Evolutionary conservation across 2,888 invertebrate genomes (phyloP), one percentile per base, ranked within the genome.

Genomic region (Hypsopygia costalis): DNA sequence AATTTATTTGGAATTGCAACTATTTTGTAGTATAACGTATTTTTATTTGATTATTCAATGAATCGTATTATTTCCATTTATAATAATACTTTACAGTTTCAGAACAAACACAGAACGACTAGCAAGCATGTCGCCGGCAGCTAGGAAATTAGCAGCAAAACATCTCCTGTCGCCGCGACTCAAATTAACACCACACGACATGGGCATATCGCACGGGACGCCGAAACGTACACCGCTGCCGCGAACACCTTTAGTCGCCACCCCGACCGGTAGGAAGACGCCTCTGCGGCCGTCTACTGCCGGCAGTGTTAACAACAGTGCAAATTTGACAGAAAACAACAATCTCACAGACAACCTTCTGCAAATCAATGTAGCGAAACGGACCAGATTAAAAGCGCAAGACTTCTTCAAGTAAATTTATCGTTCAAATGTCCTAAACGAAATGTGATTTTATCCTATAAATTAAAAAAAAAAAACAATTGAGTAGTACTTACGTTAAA

Each of bases 61-160:
- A n/a, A n/a, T n/a, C n/a, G n/a, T n/a, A n/a, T n/a, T n/a, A n/a
- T n/a, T n/a, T n/a, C n/a, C n/a, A n/a, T n/a, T n/a, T n/a, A n/a
- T n/a, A n/a, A n/a, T n/a, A n/a, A n/a, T n/a, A n/a, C n/a, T 87
- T 10, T 90, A 27, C 46, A 85, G 87, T 71, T 88, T 82, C 71
- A 78, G 88, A 60, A 82, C 94, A 1, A 91, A 92, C 34, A 91
- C 95, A 11, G 97, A 98, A 48, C 92, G 97, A 1, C 78, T 98
- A 28, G 94, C 94, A 3, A 94, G 94, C 41, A 96, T 99, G 95
- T 98, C 98, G 0, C 98, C 99, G 0, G 99, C 99, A 0, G 99
- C 98, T 0, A 92, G 95, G 49, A 92, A 93, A 54, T 86, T 99
- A 25, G 98, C 97, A 3, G 94, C 94, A 0, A 83, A 55, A 63